Conservation (phyloP, 2,797 vertebrate genomes). For the Clarias fuscus region DNA sequence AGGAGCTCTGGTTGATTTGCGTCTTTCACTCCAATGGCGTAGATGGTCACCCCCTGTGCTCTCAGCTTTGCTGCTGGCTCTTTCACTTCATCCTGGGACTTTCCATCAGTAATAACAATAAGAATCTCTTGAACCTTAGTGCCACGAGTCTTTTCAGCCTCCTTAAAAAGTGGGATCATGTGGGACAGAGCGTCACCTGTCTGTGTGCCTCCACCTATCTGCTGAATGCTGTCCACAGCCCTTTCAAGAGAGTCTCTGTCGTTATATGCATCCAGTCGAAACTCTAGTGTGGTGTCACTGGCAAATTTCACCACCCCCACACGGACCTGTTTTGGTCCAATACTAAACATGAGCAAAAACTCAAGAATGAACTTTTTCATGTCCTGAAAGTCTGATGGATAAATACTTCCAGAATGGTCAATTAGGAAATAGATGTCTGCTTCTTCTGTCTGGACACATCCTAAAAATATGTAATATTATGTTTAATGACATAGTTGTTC, state of each 20-base stretch:
- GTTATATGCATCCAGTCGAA: slow-evolving; percentile 65
- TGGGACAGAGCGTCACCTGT: slow-evolving; percentile 74
- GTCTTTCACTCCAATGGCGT: slow-evolving; percentile 77
- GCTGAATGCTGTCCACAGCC: slow-evolving; percentile 71
- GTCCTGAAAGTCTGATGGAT: slow-evolving; percentile 71
- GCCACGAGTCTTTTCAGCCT: slow-evolving; percentile 58
- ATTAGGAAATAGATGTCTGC: slow-evolving; percentile 88
- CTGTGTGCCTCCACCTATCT: slow-evolving; percentile 70
- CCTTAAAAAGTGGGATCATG: slow-evolving; percentile 70
- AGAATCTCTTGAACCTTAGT: slow-evolving; percentile 71
- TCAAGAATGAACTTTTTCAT: slow-evolving; percentile 82
- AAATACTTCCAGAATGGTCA: slow-evolving; percentile 81
- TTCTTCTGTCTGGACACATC: slow-evolving; percentile 78
- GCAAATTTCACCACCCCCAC: slow-evolving; percentile 79
- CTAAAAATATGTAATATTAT: slow-evolving; percentile 62
- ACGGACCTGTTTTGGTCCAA: slow-evolving; percentile 73
- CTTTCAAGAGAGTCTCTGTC: slow-evolving; percentile 58
- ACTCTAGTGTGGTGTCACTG: slow-evolving; percentile 61
- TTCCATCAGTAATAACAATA: slow-evolving; percentile 81
- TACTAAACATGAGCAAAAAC: slow-evolving; percentile 70
- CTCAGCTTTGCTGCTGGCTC: slow-evolving; percentile 69
- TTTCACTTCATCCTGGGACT: slow-evolving; percentile 74
- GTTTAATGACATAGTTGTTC: not conserved
- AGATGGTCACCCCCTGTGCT: slow-evolving; percentile 67
- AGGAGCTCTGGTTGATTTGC: slow-evolving; percentile 67